Evolutionary conservation across 2,113 vertebrate species (phyloP).

Genomic region (Cyanistes caeruleus): DNA sequence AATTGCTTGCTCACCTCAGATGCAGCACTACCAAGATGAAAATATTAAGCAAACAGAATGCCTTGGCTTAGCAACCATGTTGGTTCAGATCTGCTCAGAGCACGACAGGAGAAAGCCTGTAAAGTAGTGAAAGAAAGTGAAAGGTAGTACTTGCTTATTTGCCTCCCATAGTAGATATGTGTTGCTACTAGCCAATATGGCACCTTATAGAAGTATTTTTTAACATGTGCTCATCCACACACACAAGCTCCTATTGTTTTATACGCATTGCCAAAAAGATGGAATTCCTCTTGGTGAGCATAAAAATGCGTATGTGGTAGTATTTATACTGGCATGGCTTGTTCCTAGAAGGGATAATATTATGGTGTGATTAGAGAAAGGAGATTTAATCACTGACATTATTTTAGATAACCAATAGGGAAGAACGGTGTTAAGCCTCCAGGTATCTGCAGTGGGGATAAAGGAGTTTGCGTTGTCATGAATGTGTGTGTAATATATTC

Average conservation of each 20-base stretch:
- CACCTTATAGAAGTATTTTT: neutral
- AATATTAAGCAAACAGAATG: neutral
- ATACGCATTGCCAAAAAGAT: neutral
- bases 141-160: neutral
- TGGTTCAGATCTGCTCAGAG: neutral
- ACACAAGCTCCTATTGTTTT: neutral
- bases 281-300: neutral
- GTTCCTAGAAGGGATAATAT: constrained; percentile 11
- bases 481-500: neutral
- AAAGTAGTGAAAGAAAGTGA: too few relatives aligned
- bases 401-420: constrained; percentile 31
- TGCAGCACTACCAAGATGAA: neutral
- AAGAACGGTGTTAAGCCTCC: neutral
- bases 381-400: constrained; percentile 43
- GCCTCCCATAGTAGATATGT: neutral
- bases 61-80: neutral
- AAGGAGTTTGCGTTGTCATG: neutral
- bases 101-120: neutral
- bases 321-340: constrained; percentile 10
- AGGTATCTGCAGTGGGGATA: neutral
- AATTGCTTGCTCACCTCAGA: neutral
- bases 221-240: neutral
- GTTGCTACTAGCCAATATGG: neutral
- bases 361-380: neutral
- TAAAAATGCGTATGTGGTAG: neutral